Percentiles rank a stretch among this genome's conserved stretches.
These are phyloP conservation scores for Anarhynchus alexandrinus DNA, from an alignment of 2,113 vertebrate species.

Conservation along the genomic window DNA sequence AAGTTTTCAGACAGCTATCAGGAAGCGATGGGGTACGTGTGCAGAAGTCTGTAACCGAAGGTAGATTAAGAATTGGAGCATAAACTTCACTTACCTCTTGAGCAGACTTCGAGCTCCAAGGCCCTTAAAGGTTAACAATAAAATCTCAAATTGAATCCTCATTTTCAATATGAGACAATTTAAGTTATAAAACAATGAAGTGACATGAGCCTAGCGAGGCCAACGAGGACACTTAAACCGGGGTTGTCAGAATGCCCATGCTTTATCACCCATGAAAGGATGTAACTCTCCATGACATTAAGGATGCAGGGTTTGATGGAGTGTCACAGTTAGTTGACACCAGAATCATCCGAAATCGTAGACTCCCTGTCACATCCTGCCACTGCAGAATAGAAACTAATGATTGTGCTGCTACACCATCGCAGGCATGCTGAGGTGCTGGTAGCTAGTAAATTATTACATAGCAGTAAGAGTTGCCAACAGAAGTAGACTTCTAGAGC, in stretches of 20 bases:
- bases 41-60: slow-evolving; percentile 66
- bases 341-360: slow-evolving; percentile 73
- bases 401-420: slow-evolving; percentile 66
- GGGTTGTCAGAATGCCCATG: slow-evolving; percentile 71
- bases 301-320: slow-evolving; percentile 77
- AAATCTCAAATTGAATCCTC: slow-evolving; percentile 78
- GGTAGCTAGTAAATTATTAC: slow-evolving; percentile 64
- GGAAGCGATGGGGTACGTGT: not conserved
- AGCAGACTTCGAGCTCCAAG: slow-evolving; percentile 72
- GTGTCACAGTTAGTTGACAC: slow-evolving; percentile 81
- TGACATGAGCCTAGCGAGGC: slow-evolving; percentile 76
- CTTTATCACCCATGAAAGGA: slow-evolving; percentile 78
- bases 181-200: slow-evolving; percentile 78
- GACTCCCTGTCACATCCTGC: slow-evolving; percentile 75
- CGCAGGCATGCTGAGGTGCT: slow-evolving; percentile 47
- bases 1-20: slow-evolving; percentile 57
- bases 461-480: slow-evolving; percentile 10
- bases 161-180: slow-evolving; percentile 75
- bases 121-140: slow-evolving; percentile 81
- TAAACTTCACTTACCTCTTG: slow-evolving; percentile 73
- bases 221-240: slow-evolving; percentile 73
- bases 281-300: slow-evolving; percentile 77
- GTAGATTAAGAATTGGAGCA: slow-evolving; percentile 71
- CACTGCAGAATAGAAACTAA: slow-evolving; percentile 71
- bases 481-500: slow-evolving; percentile 41